A percentile compares a stretch with the other conserved stretches of the same genome.
phyloP scores from a whole-genome alignment of 1,140 invertebrate species.

The Patella vulgata region DNA sequence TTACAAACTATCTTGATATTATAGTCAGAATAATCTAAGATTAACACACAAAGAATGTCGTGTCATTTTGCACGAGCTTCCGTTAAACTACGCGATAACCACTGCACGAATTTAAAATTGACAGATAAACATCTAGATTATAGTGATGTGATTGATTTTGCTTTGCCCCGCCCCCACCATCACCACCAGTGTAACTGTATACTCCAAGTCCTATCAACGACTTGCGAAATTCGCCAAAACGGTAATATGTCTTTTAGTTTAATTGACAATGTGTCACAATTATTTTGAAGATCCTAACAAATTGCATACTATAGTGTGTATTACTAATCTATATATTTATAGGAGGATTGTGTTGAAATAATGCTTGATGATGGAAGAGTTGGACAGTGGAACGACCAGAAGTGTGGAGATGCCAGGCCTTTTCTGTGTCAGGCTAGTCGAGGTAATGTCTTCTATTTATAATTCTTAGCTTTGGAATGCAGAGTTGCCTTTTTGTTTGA shows the following conservation, averaged over 20 bases:
- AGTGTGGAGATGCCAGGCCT: constrained; percentile 9
- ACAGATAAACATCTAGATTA: constrained; percentile 16
- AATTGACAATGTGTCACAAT: too few species aligned
- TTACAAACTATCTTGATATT: not conserved
- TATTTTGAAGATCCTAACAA: too few species aligned
- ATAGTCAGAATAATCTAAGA: not conserved
- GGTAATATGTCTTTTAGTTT: too few species aligned
- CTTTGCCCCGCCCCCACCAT: too few species aligned
- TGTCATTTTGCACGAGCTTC: not conserved
- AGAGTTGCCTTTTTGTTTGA: constrained; percentile 1
- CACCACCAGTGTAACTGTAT: too few species aligned
- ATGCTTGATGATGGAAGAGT: constrained; percentile 7
- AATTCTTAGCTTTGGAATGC: not conserved
- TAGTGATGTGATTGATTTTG: constrained; percentile 15
- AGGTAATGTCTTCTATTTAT: constrained; percentile 8
- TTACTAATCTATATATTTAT: too few species aligned
- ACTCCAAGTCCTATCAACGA: too few species aligned
- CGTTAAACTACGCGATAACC: not conserved
- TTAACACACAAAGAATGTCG: not conserved
- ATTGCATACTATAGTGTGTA: too few species aligned
- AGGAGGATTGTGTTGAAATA: constrained; percentile 43
- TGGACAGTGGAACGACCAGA: constrained; percentile 39
- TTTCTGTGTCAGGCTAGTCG: constrained; percentile 17
- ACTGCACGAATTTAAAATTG: constrained; percentile 18
- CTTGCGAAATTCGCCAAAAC: too few species aligned